phyloP scores from a whole-genome alignment of 2,888 invertebrate species.

The Caenorhabditis sp. region DNA sequence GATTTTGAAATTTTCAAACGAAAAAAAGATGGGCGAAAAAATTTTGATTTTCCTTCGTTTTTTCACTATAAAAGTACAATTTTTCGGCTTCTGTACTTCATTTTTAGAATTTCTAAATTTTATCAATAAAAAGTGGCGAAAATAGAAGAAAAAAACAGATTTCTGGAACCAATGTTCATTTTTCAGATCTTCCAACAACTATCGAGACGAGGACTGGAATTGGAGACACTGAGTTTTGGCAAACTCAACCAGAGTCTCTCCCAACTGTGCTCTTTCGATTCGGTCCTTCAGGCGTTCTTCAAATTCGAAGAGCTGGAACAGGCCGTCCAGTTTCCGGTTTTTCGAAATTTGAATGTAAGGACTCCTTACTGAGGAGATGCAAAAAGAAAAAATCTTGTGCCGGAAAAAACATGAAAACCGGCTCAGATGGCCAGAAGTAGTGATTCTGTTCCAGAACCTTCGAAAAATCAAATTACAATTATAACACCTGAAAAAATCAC shows the following conservation, averaged over 20 bases:
- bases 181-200: conserved; percentile 62
- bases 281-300: conserved; percentile 67
- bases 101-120: no score
- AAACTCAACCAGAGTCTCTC: conserved; percentile 47
- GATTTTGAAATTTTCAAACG: no score
- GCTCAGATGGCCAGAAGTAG: no score
- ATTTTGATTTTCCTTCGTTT: no score
- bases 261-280: conserved; percentile 69
- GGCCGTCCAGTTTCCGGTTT: conserved; percentile 13
- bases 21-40: no score
- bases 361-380: background rate
- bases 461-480: no score
- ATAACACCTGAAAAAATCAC: no score
- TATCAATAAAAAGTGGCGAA: no score
- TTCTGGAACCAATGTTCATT: background rate
- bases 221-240: conserved; percentile 64
- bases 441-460: no score
- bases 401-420: no score
- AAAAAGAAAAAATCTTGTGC: background rate
- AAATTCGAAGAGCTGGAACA: conserved; percentile 62
- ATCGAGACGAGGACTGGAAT: conserved; percentile 12
- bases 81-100: no score
- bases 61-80: background rate
- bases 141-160: no score
- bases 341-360: conserved; percentile 59